These are phyloP conservation scores for Eurystomus glaucurus DNA, from an alignment of 2,797 vertebrate genomes.

Conservation along the genomic window DNA sequence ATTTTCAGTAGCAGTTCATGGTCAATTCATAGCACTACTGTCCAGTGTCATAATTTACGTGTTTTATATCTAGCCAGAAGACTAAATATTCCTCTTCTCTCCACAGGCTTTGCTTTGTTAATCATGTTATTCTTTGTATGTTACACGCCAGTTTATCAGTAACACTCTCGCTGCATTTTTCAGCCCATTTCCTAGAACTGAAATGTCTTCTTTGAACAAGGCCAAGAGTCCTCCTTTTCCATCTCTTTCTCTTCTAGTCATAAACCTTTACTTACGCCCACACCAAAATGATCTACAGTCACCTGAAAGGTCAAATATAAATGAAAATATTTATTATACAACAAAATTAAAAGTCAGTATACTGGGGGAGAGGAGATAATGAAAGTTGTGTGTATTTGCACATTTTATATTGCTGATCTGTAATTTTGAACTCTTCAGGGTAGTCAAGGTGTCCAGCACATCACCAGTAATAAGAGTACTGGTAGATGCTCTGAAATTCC, in stretches of 20 bases:
- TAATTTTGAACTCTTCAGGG: neutral
- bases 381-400: neutral
- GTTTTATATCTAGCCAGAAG: neutral
- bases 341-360: neutral
- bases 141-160: neutral
- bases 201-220: neutral
- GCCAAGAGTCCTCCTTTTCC: neutral
- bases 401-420: neutral
- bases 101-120: neutral
- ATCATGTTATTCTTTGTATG: neutral
- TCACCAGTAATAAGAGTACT: neutral
- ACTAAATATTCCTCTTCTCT: neutral
- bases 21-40: neutral
- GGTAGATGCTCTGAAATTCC: neutral
- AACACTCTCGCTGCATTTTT: neutral
- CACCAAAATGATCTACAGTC: neutral
- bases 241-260: neutral
- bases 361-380: accelerated
- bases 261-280: neutral
- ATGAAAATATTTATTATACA: neutral
- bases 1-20: neutral
- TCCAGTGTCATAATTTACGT: neutral
- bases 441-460: neutral
- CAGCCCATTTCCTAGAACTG: neutral
- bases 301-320: neutral